Percentiles rank a stretch among this genome's conserved stretches.
These are phyloP conservation scores for Epinotia demarniana DNA, from an alignment of 2,888 invertebrate genomes.

Conservation along the genomic window DNA sequence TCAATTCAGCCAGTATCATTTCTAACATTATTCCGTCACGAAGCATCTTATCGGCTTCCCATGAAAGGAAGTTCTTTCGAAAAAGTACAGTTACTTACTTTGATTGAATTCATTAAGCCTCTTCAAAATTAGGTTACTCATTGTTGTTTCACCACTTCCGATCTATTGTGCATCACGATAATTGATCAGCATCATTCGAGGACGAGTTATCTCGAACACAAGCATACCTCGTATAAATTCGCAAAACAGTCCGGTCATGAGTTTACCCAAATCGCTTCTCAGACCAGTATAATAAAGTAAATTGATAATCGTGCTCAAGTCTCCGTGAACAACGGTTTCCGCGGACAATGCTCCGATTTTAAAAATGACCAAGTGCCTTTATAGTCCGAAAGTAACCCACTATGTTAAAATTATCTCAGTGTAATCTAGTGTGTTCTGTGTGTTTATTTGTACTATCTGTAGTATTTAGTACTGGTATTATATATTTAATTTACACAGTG, in stretches of 20 bases:
- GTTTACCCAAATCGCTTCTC: constrained; percentile 23
- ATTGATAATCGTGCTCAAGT: constrained; percentile 27
- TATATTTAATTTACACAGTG: constrained; percentile 22
- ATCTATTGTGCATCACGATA: constrained; percentile 13
- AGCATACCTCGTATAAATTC: background rate
- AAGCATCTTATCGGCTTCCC: too few species aligned
- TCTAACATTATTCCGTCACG: too few species aligned
- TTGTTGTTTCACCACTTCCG: constrained; percentile 10
- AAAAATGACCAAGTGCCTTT: constrained; percentile 19
- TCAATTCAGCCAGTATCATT: too few species aligned
- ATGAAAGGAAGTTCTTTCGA: too few species aligned
- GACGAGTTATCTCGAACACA: constrained; percentile 15
- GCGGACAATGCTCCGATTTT: constrained; percentile 37
- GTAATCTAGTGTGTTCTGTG: constrained; percentile 3
- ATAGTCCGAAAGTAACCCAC: constrained; percentile 9
- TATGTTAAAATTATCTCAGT: constrained; percentile 22
- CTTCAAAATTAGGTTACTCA: background rate
- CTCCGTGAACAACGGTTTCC: constrained; percentile 33
- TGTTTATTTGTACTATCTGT: constrained; percentile 19
- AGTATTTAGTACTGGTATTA: constrained; percentile 2
- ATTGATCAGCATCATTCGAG: constrained; percentile 17
- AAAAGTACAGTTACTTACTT: background rate
- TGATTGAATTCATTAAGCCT: background rate
- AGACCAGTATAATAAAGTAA: constrained; percentile 15
- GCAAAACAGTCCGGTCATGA: background rate